Evolutionary conservation across 37 sponge, comb jelly and placozoan species (phyloP).

Genomic region (Ephydatia muelleri): DNA sequence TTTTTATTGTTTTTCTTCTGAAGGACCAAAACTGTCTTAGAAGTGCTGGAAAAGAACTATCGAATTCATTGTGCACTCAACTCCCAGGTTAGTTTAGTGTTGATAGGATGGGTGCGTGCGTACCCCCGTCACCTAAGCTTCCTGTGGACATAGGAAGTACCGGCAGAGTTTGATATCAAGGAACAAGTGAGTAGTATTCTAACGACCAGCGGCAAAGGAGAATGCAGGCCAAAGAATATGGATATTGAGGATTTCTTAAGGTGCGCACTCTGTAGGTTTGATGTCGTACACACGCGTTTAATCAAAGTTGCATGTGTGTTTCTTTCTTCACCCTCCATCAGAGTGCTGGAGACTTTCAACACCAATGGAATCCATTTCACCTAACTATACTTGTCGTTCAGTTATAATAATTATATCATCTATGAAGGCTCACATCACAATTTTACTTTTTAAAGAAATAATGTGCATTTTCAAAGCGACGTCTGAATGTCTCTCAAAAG

Average conservation of each 20-base stretch:
- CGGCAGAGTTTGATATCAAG: slow-evolving; percentile 73
- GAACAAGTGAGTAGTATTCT: slow-evolving; percentile 37
- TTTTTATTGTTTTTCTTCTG: background rate
- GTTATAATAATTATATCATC: no score
- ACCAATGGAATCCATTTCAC: slow-evolving; percentile 27
- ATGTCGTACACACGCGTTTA: no score
- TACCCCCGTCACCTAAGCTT: background rate
- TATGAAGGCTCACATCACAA: no score
- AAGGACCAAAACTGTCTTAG: slow-evolving; percentile 81
- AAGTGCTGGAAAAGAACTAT: slow-evolving; percentile 87
- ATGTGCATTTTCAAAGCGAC: no score
- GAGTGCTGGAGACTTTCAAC: slow-evolving; percentile 34
- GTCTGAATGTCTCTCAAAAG: no score
- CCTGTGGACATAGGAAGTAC: slow-evolving; percentile 35
- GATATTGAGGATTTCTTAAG: slow-evolving; percentile 70
- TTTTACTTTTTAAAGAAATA: no score
- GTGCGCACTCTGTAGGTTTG: slow-evolving; percentile 24
- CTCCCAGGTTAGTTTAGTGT: slow-evolving; percentile 27
- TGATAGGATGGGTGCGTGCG: background rate
- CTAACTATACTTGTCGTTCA: background rate
- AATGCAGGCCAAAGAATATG: slow-evolving; percentile 68
- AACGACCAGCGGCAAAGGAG: slow-evolving; percentile 19
- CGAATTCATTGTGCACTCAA: slow-evolving; percentile 74
- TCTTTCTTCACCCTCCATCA: no score
- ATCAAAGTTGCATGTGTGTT: no score